phyloP scores from a whole-genome alignment of 2,797 vertebrate species.

The Hyperoplus lanceolatus region DNA sequence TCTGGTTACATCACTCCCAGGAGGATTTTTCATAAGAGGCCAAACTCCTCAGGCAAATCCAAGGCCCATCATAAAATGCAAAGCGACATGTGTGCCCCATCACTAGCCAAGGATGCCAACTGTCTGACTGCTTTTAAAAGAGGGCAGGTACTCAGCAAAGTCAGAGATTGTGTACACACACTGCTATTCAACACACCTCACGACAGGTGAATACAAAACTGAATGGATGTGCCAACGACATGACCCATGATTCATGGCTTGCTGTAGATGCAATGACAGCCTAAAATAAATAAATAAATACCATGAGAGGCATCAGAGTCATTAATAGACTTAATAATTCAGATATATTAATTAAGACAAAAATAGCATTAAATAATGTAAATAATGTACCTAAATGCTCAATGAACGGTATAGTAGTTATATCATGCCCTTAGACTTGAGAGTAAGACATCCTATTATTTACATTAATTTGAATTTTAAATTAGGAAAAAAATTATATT shows the following conservation, averaged over 20 bases:
- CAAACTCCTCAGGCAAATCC: constrained; percentile 62
- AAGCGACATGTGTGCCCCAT: constrained; percentile 65
- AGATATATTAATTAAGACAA: background rate
- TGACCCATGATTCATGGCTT: constrained; percentile 13
- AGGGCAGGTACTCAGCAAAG: constrained; percentile 51
- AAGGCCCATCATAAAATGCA: constrained; percentile 69
- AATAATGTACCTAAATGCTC: background rate
- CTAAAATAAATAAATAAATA: background rate
- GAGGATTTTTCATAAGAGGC: constrained; percentile 58
- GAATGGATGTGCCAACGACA: constrained; percentile 9
- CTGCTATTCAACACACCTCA: constrained; percentile 34
- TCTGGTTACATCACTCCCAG: constrained; percentile 68
- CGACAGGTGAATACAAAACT: constrained; percentile 46
- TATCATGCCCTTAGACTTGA: constrained; percentile 50
- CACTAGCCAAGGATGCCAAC: constrained; percentile 67
- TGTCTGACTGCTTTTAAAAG: constrained; percentile 57
- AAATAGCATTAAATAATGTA: constrained; percentile 1
- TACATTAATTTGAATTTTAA: constrained; percentile 68
- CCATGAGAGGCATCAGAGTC: background rate
- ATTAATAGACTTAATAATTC: background rate
- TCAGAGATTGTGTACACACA: constrained; percentile 22
- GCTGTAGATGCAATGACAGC: background rate
- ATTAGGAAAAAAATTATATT: constrained; percentile 9
- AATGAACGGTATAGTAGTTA: constrained; percentile 1
- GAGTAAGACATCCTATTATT: constrained; percentile 32